These are phyloP conservation scores for Anthonomus grandis DNA, from an alignment of 1,140 invertebrate species.

Conservation along the genomic window DNA sequence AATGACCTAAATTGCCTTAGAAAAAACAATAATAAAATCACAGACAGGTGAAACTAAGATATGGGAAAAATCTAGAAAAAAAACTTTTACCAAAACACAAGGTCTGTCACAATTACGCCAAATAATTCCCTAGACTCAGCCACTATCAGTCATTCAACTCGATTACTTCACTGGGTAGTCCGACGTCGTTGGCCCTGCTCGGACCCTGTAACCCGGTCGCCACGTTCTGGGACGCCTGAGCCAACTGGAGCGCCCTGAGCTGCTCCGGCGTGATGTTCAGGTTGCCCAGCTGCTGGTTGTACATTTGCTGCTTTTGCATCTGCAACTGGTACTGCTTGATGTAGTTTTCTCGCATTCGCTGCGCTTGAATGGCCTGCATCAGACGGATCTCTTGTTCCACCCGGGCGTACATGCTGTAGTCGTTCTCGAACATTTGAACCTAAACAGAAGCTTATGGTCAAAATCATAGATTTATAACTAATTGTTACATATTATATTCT, in stretches of 20 bases:
- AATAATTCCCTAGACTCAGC: too few species aligned
- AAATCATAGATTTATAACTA: too few species aligned
- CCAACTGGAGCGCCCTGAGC: slow-evolving; percentile 5
- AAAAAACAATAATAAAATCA: too few species aligned
- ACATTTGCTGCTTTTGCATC: slow-evolving; percentile 36
- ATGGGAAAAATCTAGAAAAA: too few species aligned
- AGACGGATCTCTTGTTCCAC: slow-evolving; percentile 31
- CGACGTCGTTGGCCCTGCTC: neutral
- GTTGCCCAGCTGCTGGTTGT: slow-evolving; percentile 25
- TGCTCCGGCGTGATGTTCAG: slow-evolving; percentile 21
- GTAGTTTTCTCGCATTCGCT: slow-evolving; percentile 35
- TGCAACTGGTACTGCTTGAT: slow-evolving; percentile 37
- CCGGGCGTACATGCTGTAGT: slow-evolving; percentile 31
- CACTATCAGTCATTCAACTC: slow-evolving; percentile 34
- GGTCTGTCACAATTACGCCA: too few species aligned
- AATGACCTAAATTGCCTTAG: too few species aligned
- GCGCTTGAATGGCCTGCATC: slow-evolving; percentile 28
- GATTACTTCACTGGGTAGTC: slow-evolving; percentile 24
- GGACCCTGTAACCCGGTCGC: neutral
- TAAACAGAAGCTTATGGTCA: slow-evolving; percentile 21
- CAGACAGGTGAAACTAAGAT: too few species aligned
- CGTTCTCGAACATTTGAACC: slow-evolving; percentile 30
- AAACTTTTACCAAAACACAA: too few species aligned
- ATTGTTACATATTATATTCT: too few species aligned
- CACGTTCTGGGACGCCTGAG: neutral